Evolutionary conservation across 2,113 vertebrate genomes (phyloP).

Genomic region (Chunga burmeisteri): DNA sequence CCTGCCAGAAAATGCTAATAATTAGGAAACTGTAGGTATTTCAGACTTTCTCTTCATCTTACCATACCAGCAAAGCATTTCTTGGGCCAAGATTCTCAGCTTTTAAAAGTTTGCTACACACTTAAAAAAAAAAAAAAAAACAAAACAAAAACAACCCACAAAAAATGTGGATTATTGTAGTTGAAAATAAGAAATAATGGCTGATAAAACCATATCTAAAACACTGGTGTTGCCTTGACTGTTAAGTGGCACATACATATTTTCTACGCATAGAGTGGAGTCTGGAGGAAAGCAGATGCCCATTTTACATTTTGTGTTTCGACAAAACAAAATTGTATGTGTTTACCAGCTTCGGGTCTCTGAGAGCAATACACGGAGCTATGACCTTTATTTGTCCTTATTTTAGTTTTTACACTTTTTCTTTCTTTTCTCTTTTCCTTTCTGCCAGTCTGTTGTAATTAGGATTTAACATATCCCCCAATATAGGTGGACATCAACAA

Average conservation of each 20-base stretch:
- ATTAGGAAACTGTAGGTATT: not conserved
- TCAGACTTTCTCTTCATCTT: not conserved
- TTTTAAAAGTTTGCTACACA: not conserved
- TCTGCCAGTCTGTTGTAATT: not conserved
- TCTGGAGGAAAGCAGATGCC: not conserved
- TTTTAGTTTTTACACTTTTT: not conserved
- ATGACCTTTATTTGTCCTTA: constrained; percentile 1
- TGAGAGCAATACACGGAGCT: not conserved
- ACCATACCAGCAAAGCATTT: not conserved
- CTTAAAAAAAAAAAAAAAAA: fast-evolving
- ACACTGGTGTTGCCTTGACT: not conserved
- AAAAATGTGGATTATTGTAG: not conserved
- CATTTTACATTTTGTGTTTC: not conserved
- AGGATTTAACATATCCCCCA: not conserved
- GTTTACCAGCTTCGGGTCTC: not conserved
- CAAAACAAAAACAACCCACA: not conserved
- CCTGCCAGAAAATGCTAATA: not conserved
- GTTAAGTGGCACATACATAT: not conserved
- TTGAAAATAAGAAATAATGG: not conserved
- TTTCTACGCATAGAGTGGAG: not conserved
- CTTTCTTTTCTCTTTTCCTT: not conserved
- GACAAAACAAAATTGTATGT: not conserved
- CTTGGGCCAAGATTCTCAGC: not conserved
- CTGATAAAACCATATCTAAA: not conserved
- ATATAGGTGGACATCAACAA: not conserved